Percentiles rank a stretch among this genome's conserved stretches.
These are phyloP conservation scores for Sarotherodon lohbergeri DNA, from an alignment of 2,113 vertebrate species.

Conservation along the genomic window DNA sequence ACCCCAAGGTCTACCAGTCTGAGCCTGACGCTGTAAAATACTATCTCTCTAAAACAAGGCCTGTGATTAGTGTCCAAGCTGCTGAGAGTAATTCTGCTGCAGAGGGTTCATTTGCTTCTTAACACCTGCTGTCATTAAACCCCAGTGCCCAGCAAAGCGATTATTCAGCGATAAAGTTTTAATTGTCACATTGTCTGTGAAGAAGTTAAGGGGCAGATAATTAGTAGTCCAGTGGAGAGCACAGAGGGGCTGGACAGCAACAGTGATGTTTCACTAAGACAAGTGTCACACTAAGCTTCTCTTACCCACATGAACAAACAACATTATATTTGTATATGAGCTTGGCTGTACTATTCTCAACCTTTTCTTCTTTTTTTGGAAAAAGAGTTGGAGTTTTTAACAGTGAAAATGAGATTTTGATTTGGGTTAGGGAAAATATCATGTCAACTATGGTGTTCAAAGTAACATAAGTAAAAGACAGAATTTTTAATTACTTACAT, in stretches of 20 bases:
- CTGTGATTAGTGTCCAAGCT: constrained; percentile 47
- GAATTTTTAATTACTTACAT: background rate
- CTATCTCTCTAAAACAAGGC: constrained; percentile 22
- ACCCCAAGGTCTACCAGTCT: background rate
- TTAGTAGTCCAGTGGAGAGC: constrained; percentile 32
- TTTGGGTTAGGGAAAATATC: background rate
- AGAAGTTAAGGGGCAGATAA: constrained; percentile 29
- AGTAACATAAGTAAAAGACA: background rate
- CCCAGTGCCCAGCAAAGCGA: constrained; percentile 38
- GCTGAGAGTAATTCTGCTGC: constrained; percentile 27
- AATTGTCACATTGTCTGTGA: constrained; percentile 53
- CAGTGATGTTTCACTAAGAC: constrained; percentile 8
- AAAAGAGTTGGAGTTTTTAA: background rate
- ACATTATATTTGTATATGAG: background rate
- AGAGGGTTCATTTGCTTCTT: constrained; percentile 40
- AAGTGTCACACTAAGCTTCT: background rate
- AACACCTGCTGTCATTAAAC: constrained; percentile 56
- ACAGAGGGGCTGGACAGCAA: background rate
- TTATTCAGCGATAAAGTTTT: constrained; percentile 69
- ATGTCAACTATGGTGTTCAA: background rate
- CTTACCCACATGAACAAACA: background rate
- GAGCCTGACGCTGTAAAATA: background rate
- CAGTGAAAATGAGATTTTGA: background rate
- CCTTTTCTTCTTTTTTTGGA: background rate
- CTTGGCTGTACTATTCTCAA: background rate